A percentile compares a stretch with the other conserved stretches of the same genome.
Conservation (phyloP, 2,113 vertebrate genomes). For the Seriola quinqueradiata region DNA sequence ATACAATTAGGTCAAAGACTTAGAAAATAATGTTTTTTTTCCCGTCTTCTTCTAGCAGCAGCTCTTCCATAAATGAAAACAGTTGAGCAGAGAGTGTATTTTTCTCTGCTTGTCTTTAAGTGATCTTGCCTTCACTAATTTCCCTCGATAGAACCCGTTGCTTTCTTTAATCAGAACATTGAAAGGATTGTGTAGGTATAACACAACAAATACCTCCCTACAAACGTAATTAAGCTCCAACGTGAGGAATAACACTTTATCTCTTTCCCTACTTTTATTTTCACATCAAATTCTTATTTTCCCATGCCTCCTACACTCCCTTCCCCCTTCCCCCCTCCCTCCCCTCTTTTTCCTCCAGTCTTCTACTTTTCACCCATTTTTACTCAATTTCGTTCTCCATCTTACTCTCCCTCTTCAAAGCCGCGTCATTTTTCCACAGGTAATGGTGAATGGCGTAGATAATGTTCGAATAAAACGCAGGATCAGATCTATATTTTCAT, state of each 20-base stretch:
- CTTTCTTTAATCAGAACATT: conserved; percentile 48
- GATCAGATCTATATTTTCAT: conserved; percentile 34
- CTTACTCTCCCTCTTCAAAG: not conserved
- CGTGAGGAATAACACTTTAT: conserved; percentile 42
- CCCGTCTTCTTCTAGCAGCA: not conserved
- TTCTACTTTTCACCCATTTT: not conserved
- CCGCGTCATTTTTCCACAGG: not conserved
- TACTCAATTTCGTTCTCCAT: not conserved
- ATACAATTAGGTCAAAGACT: not conserved
- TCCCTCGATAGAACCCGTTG: conserved; percentile 43
- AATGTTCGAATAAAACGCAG: conserved; percentile 29
- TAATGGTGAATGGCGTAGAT: conserved; percentile 17
- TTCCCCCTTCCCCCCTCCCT: not conserved
- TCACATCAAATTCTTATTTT: conserved; percentile 21
- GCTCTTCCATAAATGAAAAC: conserved; percentile 23
- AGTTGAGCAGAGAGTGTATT: conserved; percentile 25
- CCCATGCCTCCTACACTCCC: not conserved
- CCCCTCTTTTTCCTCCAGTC: not conserved
- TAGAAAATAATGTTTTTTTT: not conserved
- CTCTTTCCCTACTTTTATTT: conserved; percentile 15
- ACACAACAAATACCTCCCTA: conserved; percentile 32
- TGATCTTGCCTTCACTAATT: conserved; percentile 49
- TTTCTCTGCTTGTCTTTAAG: conserved; percentile 31
- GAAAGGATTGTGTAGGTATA: conserved; percentile 36
- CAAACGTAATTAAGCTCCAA: conserved; percentile 63